Conservation (phyloP, 2,888 invertebrate species). For the Rhaphigaster nebulosa region DNA sequence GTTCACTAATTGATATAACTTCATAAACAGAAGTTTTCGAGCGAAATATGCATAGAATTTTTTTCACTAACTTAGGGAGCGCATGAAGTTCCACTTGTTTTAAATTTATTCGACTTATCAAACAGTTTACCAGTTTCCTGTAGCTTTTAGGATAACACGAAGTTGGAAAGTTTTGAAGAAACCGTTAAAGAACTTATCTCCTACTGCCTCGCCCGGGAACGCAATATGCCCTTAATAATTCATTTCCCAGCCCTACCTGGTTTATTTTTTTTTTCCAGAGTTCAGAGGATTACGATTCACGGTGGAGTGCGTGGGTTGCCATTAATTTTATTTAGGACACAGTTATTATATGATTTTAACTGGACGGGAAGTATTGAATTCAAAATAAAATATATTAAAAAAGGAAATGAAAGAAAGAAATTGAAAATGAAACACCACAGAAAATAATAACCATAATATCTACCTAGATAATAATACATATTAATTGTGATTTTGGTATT, state of each 20-base stretch:
- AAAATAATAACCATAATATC: too few species aligned
- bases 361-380: background rate
- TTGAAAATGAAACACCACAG: too few species aligned
- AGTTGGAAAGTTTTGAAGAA: conserved; percentile 33
- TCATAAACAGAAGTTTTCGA: background rate
- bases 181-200: conserved; percentile 30
- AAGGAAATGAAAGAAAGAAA: background rate
- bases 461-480: too few species aligned
- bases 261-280: background rate
- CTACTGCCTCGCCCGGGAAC: background rate
- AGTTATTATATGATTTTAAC: background rate
- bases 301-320: background rate
- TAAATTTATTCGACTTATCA: conserved; percentile 41
- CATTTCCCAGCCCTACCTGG: conserved; percentile 10
- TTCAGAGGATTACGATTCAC: background rate
- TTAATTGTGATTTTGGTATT: too few species aligned
- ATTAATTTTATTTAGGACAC: background rate
- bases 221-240: conserved; percentile 41
- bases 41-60: background rate
- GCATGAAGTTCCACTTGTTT: conserved; percentile 34
- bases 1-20: background rate
- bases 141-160: conserved; percentile 30
- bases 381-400: background rate
- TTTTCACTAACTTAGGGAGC: background rate
- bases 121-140: conserved; percentile 28